Percentiles rank a stretch among this genome's conserved stretches.
Evolutionary conservation across 2,797 vertebrate genomes (phyloP).

Genomic region (Sarcophilus harrisii): DNA sequence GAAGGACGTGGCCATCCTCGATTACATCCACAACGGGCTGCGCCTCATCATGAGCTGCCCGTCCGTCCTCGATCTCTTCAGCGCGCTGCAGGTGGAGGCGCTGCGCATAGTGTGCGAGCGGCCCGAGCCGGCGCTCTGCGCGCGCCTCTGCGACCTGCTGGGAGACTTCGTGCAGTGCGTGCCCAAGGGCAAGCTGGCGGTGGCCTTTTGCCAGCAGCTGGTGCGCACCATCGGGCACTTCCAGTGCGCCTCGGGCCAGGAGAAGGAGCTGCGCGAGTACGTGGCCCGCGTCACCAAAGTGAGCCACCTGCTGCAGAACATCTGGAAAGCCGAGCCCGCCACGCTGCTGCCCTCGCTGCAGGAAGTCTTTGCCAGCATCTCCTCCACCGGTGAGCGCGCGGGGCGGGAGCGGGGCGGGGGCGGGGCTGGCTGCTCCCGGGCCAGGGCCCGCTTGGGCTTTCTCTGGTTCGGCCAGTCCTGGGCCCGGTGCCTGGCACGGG

Average conservation of each 20-base stretch:
- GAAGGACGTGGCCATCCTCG: conserved; percentile 92
- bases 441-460: no score
- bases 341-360: conserved; percentile 95
- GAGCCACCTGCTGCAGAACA: conserved; percentile 93
- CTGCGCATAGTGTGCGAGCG: conserved; percentile 95
- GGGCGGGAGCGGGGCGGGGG: no score
- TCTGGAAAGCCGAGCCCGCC: conserved; percentile 96
- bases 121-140: conserved; percentile 91
- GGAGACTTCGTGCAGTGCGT: conserved; percentile 96
- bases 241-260: conserved; percentile 90
- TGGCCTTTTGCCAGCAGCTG: conserved; percentile 97
- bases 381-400: conserved; percentile 92
- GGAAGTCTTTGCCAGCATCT: conserved; percentile 97
- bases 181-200: conserved; percentile 91
- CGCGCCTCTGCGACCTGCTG: conserved; percentile 93
- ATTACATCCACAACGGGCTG: conserved; percentile 95
- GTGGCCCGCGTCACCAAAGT: conserved; percentile 96
- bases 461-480: no score
- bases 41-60: conserved; percentile 97
- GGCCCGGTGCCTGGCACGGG: no score
- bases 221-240: conserved; percentile 97
- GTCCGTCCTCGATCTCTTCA: conserved; percentile 95
- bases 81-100: conserved; percentile 93
- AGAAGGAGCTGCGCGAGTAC: conserved; percentile 94
- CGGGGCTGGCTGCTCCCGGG: no score